Base-by-base conservation (phyloP, 2,113 vertebrate genomes). In the Leptosomus discolor region DNA sequence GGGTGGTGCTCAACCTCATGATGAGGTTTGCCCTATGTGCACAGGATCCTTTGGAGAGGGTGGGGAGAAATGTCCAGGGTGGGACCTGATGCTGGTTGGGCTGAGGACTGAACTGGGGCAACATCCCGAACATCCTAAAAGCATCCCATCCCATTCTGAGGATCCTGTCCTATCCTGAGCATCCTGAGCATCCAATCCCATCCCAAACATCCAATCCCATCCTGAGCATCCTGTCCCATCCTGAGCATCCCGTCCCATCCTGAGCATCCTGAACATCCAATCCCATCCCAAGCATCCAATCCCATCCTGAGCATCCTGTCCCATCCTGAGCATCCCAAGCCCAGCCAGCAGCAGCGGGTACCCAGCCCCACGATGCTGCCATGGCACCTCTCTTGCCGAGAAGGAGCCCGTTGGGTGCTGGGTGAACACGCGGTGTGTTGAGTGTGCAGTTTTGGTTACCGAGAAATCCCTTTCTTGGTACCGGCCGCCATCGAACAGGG, bases 381-480 rank as follows among this genome's bases (percentile, higher is more conserved):
- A n/a, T 17, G 82, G n/a, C 96, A 50, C 51, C 60, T 83, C 67
- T 78, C 41, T 26, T 46, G 74, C 67, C 1, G 3, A 81, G 80
- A 16, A 86, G 89, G 46, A 80, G 65, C 74, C 77, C 1, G 11
- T 48, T 60, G 85, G 78, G 69, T 5, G 32, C 76, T 8, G 23
- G 53, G 51, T 15, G 30, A 80, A 3, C n/a, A 1, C 8, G 1
- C 0, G 2, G 68, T 1, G 53, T 61, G 93, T 92, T 93, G 94
- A 93, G 94, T 87, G 54, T 76, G 95, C 96, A 89, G 23, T 95
- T 94, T 78, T 90, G 54, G 37, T 82, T 97, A 96, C 94, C 2
- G 17, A 92, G 96, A 95, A 96, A 67, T 65, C 46, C 83, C 70
- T 91, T 97, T 97, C 97, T 81, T 6, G 22, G 97, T 97, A 97